Percentiles rank a stretch among this genome's conserved stretches.
These are phyloP conservation scores for Axis porcinus DNA, from an alignment of 2,113 vertebrate species.

Conservation along the genomic window DNA sequence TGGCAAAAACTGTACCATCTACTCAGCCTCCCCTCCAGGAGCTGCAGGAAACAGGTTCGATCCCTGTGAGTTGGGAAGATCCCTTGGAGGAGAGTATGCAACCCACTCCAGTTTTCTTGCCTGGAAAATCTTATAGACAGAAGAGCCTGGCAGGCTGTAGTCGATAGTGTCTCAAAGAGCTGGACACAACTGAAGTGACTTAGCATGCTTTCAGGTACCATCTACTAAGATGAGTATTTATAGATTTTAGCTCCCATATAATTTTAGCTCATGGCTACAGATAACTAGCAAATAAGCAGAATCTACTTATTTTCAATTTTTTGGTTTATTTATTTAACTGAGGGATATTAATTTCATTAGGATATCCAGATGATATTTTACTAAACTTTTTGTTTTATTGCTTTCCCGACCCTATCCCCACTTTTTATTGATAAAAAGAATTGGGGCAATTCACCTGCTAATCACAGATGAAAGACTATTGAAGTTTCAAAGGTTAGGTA, in stretches of 20 bases:
- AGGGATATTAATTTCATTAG: background rate
- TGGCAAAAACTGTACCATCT: background rate
- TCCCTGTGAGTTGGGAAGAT: background rate
- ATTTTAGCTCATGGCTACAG: background rate
- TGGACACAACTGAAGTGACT: background rate
- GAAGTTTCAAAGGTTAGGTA: background rate
- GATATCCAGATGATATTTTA: background rate
- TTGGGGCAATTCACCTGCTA: background rate
- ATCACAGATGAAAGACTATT: background rate
- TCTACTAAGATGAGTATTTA: background rate
- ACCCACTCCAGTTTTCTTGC: background rate
- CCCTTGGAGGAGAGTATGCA: background rate
- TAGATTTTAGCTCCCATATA: constrained; percentile 9
- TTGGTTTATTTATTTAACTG: background rate
- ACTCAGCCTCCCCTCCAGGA: background rate
- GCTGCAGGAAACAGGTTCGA: background rate
- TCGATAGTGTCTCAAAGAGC: background rate
- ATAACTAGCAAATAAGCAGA: background rate
- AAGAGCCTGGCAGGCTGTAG: background rate
- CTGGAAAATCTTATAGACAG: background rate
- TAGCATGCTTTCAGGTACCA: background rate
- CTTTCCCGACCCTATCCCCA: background rate
- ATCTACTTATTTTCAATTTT: background rate
- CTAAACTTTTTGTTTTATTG: background rate
- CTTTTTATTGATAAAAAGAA: background rate